These are phyloP conservation scores for Esox masquinongy DNA, from an alignment of 2,797 vertebrate genomes.

Conservation along the genomic window DNA sequence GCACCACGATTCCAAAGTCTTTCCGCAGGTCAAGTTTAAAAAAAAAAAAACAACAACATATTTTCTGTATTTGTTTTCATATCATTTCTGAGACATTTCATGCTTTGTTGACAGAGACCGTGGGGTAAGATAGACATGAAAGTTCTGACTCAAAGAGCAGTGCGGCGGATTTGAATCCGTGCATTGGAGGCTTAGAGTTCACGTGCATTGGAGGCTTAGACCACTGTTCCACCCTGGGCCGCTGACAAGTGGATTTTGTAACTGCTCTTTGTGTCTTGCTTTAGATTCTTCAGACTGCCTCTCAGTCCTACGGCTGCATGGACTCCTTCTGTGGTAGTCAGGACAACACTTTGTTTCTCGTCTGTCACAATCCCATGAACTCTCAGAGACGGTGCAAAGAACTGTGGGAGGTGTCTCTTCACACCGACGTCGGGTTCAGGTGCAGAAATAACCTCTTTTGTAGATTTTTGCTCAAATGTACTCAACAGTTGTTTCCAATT, in stretches of 20 bases:
- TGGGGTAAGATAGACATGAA: background rate
- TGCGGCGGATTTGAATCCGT: too few species aligned
- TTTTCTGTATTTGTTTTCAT: background rate
- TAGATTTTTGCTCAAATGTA: background rate
- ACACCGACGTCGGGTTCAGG: slow-evolving; percentile 93
- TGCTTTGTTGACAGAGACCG: background rate
- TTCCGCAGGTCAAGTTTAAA: slow-evolving; percentile 81
- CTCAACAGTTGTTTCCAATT: too few species aligned
- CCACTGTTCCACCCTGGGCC: too few species aligned
- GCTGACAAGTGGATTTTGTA: background rate
- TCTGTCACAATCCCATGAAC: slow-evolving; percentile 90
- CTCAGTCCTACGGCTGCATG: slow-evolving; percentile 78
- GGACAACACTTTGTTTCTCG: slow-evolving; percentile 81
- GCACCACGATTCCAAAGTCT: slow-evolving; percentile 75
- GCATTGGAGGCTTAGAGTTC: too few species aligned
- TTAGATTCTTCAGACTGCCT: slow-evolving; percentile 83
- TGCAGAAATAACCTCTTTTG: slow-evolving; percentile 40
- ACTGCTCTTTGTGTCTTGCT: background rate
- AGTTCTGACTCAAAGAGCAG: too few species aligned
- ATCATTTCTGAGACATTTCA: background rate
- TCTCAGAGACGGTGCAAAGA: slow-evolving; percentile 68
- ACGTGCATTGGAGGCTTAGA: too few species aligned
- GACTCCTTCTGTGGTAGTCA: slow-evolving; percentile 81
- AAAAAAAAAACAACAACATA: background rate
- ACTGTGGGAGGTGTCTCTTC: slow-evolving; percentile 80